Base-by-base conservation (phyloP, 2,888 invertebrate genomes). In the Eupeodes latifasciatus region DNA sequence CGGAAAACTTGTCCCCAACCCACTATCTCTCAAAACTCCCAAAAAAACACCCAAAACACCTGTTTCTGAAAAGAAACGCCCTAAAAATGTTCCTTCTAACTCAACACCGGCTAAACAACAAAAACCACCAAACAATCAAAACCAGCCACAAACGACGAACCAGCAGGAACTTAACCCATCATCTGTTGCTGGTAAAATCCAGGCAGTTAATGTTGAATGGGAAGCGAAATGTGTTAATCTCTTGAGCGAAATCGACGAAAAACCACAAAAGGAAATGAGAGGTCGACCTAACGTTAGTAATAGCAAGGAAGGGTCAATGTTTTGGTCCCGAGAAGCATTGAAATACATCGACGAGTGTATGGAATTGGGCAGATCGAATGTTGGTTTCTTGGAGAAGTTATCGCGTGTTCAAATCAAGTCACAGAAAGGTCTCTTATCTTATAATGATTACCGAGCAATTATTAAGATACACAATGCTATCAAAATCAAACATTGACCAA, bases 311-410 rank as follows among this genome's bases (percentile, higher is more conserved):
- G 90, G 90, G 3, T 93, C 93, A 11, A 84, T 91, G 59, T 93
- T 93, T 81, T 93, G 93, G 93, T 93, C 93, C 0, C 91, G 92
- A 3, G 93, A 93, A 89, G 91, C 92, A 5, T 85, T 93, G n/a
- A 91, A 91, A 62, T 92, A 92, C 83, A 90, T 93, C 14, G 91
- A 92, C 14, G 90, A 91, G 40, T 91, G 93, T 55, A 89, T 92
- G 27, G 81, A 89, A 16, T 79, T 91, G 34, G 89, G 90, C 0
- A 89, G 81, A 19, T 71, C 87, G 4, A 90, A 91, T 78, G 11
- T 85, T 4, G 81, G 90, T 12, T 81, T 92, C 0, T 14, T 90
- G 19, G 90, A 91, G 62, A 92, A 92, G 51, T 78, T 93, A 55
- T 84, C 90, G 11, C 91, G 92, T 16, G 92, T 93, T 4, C 90